These are phyloP conservation scores for Nycticorax nycticorax DNA, from an alignment of 2,113 vertebrate genomes.

Conservation along the genomic window DNA sequence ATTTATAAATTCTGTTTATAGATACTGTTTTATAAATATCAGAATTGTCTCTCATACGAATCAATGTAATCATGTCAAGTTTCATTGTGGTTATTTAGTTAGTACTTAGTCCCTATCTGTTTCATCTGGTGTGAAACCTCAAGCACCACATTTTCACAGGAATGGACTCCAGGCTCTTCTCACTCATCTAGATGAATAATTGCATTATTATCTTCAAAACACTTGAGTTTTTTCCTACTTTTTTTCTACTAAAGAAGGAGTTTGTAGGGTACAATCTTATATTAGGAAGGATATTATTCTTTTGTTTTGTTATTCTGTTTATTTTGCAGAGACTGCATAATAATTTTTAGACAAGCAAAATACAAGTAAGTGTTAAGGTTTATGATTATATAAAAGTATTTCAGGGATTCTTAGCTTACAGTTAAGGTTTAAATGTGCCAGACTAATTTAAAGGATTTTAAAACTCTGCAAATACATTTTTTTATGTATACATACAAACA, in stretches of 20 bases:
- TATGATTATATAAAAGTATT: not conserved
- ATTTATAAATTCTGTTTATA: not conserved
- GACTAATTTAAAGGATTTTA: not conserved
- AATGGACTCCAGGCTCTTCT: not conserved
- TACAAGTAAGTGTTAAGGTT: not conserved
- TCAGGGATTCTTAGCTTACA: not conserved
- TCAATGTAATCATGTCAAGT: not conserved
- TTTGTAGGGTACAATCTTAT: not conserved
- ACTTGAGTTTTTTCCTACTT: not conserved
- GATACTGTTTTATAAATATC: not conserved
- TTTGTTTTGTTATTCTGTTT: not conserved
- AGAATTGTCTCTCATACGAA: not conserved
- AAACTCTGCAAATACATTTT: not conserved
- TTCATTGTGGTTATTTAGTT: not conserved
- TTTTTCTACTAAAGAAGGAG: not conserved
- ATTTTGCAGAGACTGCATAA: not conserved
- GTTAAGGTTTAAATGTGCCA: not conserved
- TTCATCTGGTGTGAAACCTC: not conserved
- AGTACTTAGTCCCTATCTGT: not conserved
- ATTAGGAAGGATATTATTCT: not conserved
- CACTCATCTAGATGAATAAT: not conserved
- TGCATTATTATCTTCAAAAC: not conserved
- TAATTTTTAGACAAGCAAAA: not conserved
- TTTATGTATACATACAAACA: not conserved
- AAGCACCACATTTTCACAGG: not conserved